Conservation (phyloP, 2,797 vertebrate species). For the Coilia nasus region DNA sequence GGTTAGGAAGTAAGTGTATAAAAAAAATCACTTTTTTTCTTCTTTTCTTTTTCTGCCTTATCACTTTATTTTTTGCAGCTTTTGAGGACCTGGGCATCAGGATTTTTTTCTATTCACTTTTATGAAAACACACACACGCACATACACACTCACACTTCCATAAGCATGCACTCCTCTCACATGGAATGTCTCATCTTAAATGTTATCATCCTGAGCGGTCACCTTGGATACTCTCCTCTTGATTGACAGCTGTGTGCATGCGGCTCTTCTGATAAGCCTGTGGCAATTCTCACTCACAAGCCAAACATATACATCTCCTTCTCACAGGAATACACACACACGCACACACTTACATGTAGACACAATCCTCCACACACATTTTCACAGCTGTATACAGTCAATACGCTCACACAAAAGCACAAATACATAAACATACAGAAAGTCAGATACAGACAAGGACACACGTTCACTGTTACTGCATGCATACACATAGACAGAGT, state of each 20-base stretch:
- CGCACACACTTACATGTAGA: neutral
- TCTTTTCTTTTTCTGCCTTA: too few relatives aligned
- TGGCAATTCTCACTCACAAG: neutral
- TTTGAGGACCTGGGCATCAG: too few relatives aligned
- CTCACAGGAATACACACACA: neutral
- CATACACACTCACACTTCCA: neutral
- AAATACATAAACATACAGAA: neutral
- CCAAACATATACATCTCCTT: neutral
- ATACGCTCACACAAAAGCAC: neutral
- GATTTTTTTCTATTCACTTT: too few relatives aligned
- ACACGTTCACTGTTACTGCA: too few relatives aligned
- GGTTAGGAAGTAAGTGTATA: neutral
- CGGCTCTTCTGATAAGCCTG: neutral
- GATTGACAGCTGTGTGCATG: neutral
- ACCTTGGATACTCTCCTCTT: neutral
- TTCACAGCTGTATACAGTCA: neutral
- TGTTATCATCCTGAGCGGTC: neutral
- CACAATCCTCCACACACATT: neutral
- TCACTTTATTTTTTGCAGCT: neutral
- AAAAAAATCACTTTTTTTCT: neutral
- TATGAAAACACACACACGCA: neutral
- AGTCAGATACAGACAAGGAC: neutral
- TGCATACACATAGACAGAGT: neutral
- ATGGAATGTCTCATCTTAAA: neutral
- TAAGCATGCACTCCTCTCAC: neutral